These are phyloP conservation scores for Pachypanchax playfairii DNA, from an alignment of 2,113 vertebrate genomes.

Conservation along the genomic window DNA sequence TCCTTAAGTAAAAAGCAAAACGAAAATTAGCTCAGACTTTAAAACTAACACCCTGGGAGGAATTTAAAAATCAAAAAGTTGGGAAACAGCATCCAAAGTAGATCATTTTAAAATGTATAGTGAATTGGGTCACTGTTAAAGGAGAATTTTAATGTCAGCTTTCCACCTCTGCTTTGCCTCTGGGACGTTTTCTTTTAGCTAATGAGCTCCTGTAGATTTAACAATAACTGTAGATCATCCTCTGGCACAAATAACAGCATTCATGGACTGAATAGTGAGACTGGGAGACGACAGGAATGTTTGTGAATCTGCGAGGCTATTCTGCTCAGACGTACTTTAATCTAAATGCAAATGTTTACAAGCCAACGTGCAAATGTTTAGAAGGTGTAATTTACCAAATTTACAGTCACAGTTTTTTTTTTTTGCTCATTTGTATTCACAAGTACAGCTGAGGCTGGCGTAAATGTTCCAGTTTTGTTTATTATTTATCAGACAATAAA, in stretches of 20 bases:
- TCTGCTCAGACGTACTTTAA: slow-evolving; percentile 6
- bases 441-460: background rate
- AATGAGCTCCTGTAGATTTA: slow-evolving; percentile 10
- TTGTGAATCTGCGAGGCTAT: background rate
- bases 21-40: slow-evolving; percentile 8
- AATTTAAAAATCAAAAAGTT: slow-evolving; percentile 8
- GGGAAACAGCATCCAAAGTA: slow-evolving; percentile 14
- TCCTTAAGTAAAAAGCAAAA: background rate
- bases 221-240: slow-evolving; percentile 18
- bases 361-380: background rate
- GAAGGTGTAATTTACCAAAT: slow-evolving; percentile 6
- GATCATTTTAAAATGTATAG: slow-evolving; percentile 23
- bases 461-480: background rate
- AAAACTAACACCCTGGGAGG: slow-evolving; percentile 28
- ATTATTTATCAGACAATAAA: background rate
- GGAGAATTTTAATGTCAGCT: slow-evolving; percentile 6
- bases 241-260: background rate
- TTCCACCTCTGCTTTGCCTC: slow-evolving; percentile 9
- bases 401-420: background rate
- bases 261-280: slow-evolving; percentile 6
- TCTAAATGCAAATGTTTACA: slow-evolving; percentile 24
- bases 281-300: background rate
- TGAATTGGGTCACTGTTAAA: slow-evolving; percentile 29
- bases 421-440: background rate
- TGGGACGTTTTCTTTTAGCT: slow-evolving; percentile 10